Base-by-base conservation (phyloP, 2,113 vertebrate genomes). In the Pelodiscus sinensis region DNA sequence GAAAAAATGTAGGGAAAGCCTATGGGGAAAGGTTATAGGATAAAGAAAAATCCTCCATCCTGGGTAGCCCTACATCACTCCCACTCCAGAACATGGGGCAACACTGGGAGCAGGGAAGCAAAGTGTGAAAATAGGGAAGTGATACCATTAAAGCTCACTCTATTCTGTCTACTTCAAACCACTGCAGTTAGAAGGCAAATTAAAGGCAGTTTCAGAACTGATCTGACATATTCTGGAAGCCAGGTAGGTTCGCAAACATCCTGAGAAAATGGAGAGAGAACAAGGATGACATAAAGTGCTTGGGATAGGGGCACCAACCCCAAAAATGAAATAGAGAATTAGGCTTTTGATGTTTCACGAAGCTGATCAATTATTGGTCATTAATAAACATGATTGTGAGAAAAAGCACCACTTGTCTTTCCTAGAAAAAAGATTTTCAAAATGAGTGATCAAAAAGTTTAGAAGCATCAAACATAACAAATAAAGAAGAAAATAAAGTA, bases 371-470 rank as follows among this genome's bases (percentile, higher is more conserved):
- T 2, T 6, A 81, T 86, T 73, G 44, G 77, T 75, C 71, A 54
- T 2, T 0, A 2, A 4, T 81, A 71, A 77, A 13, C 73, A 27
- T 86, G 52, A 73, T 79, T 31, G 7, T 57, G 1, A 52, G 44
- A 10, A 51, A 60, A 19, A 35, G 44, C 51, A 87, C 51, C 55
- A 3, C 11, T 90, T 78, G 4, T 54, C 10, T 92, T 11, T 24
- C 35, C 54, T 80, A 16, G 13, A 57, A 3, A 86, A 89, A 68
- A 81, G 5, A 3, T 90, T 81, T 89, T 8, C 2, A 84, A 83
- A 94, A 71, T n/a, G 89, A 91, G 75, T 83, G 6, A 2, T 57
- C 57, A 4, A 79, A 15, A 94, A 82, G 87, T 81, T 92, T 79
- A 83, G 29, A 83, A 86, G 62, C 2, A 3, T 83, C 22, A 87